Evolutionary conservation across 2,113 vertebrate species (phyloP), one percentile per base, ranked within the genome.

Genomic region (Cairina moschata): DNA sequence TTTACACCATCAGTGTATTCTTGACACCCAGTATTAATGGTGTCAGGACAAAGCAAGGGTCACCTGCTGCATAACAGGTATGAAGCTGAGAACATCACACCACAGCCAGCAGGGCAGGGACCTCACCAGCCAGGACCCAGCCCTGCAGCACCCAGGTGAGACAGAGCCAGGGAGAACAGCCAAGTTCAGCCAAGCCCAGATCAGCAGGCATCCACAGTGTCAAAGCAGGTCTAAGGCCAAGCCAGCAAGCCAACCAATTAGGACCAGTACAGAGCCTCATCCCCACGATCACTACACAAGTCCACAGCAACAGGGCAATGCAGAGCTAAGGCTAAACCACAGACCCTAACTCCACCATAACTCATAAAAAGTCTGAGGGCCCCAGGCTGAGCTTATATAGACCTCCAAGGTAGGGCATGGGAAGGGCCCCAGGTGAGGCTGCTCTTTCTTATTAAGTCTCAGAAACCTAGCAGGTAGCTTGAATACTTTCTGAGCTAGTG

Each of bases 201-300:
- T 21, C 55, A 63, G 22, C 56, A n/a, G 28, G 34, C 5, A 18
- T 46, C 29, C 6, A 8, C 6, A 4, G 46, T 2, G 4, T 7
- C 29, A 12, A 63, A 21, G 3, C 17, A n/a, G 9, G 18, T 29
- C 40, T 12, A 29, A 40, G 22, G 13, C 12, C 38, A 55, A 31
- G 9, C 44, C 15, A 13, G 6, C 25, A n/a, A 50, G 23, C 15
- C 32, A 38, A 11, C 20, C 26, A 50, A 50, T 26, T 55, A 17
- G 23, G 8, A n/a, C 4, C 18, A 25, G 8, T 10, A 4, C 20
- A 48, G 48, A 16, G 42, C n/a, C 40, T 46, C n/a, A 46, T 32
- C 3, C 25, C 5, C 0, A 25, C 5, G 4, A 32, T 17, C 46
- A 5, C n/a, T 38, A 5, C 6, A 17, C 6, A 26, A 10, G 26